Conservation (phyloP, 2,113 vertebrate genomes). For the Protobothrops mucrosquamatus region DNA sequence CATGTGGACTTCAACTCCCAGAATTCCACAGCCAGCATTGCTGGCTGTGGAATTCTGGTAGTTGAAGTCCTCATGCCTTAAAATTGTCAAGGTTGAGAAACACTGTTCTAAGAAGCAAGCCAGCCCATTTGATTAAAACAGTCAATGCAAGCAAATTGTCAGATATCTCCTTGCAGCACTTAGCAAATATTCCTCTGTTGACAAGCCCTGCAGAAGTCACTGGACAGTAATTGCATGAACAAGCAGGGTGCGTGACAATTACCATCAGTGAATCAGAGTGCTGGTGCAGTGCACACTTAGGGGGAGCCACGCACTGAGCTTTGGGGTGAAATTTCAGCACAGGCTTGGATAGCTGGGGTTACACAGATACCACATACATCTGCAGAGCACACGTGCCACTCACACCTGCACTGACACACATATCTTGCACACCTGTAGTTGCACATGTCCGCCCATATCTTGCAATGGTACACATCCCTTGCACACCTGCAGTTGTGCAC, state of each 20-base stretch:
- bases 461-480: not conserved
- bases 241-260: not conserved
- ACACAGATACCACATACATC: not conserved
- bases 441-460: too few species aligned
- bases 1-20: too few species aligned
- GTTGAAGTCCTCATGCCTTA: too few species aligned
- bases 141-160: not conserved
- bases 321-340: not conserved
- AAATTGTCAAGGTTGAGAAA: too few species aligned
- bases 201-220: not conserved
- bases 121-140: not conserved
- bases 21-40: too few species aligned
- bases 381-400: not conserved
- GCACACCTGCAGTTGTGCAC: too few species aligned
- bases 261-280: not conserved
- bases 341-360: not conserved
- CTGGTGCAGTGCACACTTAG: not conserved
- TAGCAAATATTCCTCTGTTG: not conserved
- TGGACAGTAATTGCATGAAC: not conserved
- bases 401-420: not conserved
- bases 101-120: not conserved
- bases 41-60: too few species aligned
- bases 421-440: too few species aligned
- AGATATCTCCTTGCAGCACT: not conserved
- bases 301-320: not conserved